Base-by-base conservation (phyloP, 2,888 invertebrate genomes). In the Xestia c-nigrum region DNA sequence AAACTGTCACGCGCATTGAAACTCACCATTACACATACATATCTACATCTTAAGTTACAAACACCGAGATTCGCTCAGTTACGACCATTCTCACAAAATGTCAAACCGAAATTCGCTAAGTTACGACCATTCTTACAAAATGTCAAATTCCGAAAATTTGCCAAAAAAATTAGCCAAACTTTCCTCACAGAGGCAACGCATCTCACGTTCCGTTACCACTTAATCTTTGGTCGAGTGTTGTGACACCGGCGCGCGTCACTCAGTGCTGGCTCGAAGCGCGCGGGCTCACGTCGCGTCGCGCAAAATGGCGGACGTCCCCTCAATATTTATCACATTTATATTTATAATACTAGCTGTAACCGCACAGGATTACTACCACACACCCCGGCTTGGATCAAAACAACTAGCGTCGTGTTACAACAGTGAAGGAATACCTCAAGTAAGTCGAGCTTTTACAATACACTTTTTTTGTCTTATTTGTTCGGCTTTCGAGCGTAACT, bases 231-330 rank as follows among this genome's bases (percentile, higher is more conserved):
- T 91, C 81, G 84, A 89, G 91, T 94, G 94, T 95, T 95, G 95
- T 95, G 96, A 95, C 95, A 95, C 93, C 90, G 84, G 87, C 86
- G 80, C 78, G 87, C 85, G 88, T 83, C 84, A 85, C 90, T 91
- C 94, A 96, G 96, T 96, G 94, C 93, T 92, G 92, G 93, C 91
- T 92, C 93, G 94, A 92, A 94, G 91, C 92, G 94, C 93, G 93
- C 91, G 89, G 90, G 94, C 89, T 91, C 85, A 93, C 93, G 94
- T 93, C 92, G 90, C 91, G 86, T 88, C 93, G 93, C 92, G 91
- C 95, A 95, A 94, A 90, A 96, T 96, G 96, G 94, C 95, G 94
- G 93, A 93, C 87, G 88, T 93, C 81, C 89, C 89, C 81, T 89
- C 90, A 90, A 87, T 93, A 89, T 91, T 94, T 90, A 91, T 94